These are phyloP conservation scores for Drosophila nikananu DNA, from an alignment of 1,140 invertebrate species.

Conservation along the genomic window DNA sequence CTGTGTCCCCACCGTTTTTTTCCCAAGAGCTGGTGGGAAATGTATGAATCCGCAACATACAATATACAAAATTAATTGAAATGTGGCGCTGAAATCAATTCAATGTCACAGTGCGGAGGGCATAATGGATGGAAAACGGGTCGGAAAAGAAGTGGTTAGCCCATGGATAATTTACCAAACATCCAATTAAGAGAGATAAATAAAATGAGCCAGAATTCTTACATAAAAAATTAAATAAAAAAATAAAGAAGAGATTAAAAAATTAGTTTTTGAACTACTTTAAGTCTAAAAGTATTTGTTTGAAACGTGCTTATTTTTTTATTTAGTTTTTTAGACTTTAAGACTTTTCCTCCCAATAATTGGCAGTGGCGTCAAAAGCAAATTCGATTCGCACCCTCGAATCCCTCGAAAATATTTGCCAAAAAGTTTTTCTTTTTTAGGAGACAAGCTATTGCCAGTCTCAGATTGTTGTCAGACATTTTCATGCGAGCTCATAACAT, in stretches of 20 bases:
- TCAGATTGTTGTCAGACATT: slow-evolving; percentile 81
- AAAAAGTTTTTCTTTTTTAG: slow-evolving; percentile 24
- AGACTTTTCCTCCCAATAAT: not conserved
- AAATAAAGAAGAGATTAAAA: too few species aligned
- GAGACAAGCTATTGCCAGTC: slow-evolving; percentile 38
- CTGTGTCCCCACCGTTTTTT: slow-evolving; percentile 8
- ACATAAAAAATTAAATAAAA: not conserved
- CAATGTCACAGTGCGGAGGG: slow-evolving; percentile 14
- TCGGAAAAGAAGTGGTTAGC: slow-evolving; percentile 10
- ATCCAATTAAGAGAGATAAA: slow-evolving; percentile 15
- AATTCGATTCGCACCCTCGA: not conserved
- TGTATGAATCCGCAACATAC: slow-evolving; percentile 17
- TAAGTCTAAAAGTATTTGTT: not conserved
- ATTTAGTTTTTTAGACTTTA: not conserved
- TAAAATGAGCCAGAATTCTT: slow-evolving; percentile 1
- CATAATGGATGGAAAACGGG: slow-evolving; percentile 27
- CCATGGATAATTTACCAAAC: not conserved
- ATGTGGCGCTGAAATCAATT: slow-evolving; percentile 41
- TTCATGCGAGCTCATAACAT: slow-evolving; percentile 82
- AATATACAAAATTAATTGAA: slow-evolving; percentile 40
- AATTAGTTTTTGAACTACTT: not conserved
- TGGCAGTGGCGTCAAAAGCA: not conserved
- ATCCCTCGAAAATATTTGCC: slow-evolving; percentile 43
- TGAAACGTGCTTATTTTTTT: not conserved
- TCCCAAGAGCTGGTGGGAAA: slow-evolving; percentile 16